A percentile compares a stretch with the other conserved stretches of the same genome.
These are phyloP conservation scores for Percopsis transmontana DNA, from an alignment of 2,113 vertebrate genomes.

Conservation along the genomic window DNA sequence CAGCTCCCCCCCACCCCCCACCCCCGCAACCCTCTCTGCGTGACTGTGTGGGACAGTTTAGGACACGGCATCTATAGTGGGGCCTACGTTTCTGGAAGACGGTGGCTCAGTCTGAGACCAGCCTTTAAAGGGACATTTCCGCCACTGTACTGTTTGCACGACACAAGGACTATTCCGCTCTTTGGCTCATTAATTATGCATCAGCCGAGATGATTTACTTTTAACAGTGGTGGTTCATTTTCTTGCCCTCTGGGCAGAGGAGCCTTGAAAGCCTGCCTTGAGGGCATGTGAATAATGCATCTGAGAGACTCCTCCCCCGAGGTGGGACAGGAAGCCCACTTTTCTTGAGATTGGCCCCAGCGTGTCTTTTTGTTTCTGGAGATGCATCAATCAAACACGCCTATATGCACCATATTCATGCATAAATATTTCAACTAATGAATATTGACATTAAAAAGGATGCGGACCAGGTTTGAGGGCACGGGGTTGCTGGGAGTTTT, in stretches of 20 bases:
- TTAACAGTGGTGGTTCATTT: conserved; percentile 99
- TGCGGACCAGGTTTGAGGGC: conserved; percentile 23
- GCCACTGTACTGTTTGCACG: conserved; percentile 64
- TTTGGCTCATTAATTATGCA: conserved; percentile 96
- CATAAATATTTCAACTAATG: conserved; percentile 99
- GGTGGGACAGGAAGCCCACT: conserved; percentile 92
- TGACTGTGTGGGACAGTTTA: conserved; percentile 31
- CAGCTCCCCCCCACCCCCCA: not conserved
- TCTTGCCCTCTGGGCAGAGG: conserved; percentile 93
- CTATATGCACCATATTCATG: conserved; percentile 91
- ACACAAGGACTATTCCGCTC: conserved; percentile 63
- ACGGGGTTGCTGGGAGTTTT: conserved; percentile 78
- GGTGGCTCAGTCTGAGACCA: conserved; percentile 78
- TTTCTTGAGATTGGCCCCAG: conserved; percentile 92
- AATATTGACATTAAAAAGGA: conserved; percentile 87
- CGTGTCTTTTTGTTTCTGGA: conserved; percentile 96
- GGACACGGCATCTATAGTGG: conserved; percentile 1
- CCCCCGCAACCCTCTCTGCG: not conserved
- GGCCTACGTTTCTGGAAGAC: conserved; percentile 63
- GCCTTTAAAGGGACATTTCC: conserved; percentile 88
- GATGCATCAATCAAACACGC: conserved; percentile 95
- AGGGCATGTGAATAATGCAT: conserved; percentile 99
- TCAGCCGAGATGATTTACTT: conserved; percentile 99
- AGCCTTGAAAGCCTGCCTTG: conserved; percentile 98
- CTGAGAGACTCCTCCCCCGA: conserved; percentile 95